Base-by-base conservation (phyloP, 2,888 invertebrate species). In the Polymixis flavicincta region DNA sequence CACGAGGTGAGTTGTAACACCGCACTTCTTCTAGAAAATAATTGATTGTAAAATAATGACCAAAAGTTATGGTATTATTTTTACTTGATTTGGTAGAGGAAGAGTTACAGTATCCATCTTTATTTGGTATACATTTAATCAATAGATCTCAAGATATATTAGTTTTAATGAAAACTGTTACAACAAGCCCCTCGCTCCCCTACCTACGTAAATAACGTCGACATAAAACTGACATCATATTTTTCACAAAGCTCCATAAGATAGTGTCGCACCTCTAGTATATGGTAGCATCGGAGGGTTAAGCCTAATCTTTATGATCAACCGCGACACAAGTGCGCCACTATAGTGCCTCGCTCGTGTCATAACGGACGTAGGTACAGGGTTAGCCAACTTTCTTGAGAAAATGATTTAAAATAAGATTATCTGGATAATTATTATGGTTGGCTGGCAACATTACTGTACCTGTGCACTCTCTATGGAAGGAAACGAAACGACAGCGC, bases 241-340 rank as follows among this genome's bases (percentile, higher is more conserved):
- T 78, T 76, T 69, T 45, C 60, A 52, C 74, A 74, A 78, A 74
- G 65, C 69, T 50, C 64, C 61, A 28, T 64, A 70, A 77, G 74
- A 59, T 13, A 28, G 14, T 61, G 55, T 69, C 65, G 28, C 55
- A 74, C 64, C 61, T 74, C 64, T 66, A 72, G 78, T 73, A 11
- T 45, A 59, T n/a, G n/a, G 52, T 50, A 45, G 59, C 69, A 72
- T 59, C 45, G 61, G 67, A 63, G 61, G 78, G 76, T 66, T 76
- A 66, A 74, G 57, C 57, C 67, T 84, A 79, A 87, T 87, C 84
- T 87, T 79, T 87, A 81, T 75, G 84, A 82, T 88, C 82, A 78
- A 70, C 74, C 59, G 60, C 71, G 72, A 42, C 72, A 65, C 60
- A 66, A 85, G 79, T 74, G 37, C 70, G 37, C 64, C 42, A 67